Evolutionary conservation across 2,888 invertebrate genomes (phyloP).

Genomic region (Carabus problematicus): DNA sequence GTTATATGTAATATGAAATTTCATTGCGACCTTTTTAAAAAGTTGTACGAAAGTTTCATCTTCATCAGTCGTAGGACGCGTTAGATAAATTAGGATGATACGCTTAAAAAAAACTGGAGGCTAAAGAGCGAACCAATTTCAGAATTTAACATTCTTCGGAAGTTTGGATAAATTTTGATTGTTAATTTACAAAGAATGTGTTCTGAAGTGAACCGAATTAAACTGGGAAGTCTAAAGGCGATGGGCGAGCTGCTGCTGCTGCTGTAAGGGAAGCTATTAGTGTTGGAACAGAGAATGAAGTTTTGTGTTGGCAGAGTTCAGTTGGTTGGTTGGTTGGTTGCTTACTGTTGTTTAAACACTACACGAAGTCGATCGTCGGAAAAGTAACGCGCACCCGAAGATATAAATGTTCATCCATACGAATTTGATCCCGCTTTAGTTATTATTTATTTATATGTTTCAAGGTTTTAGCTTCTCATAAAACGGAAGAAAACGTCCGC

Average conservation of each 20-base stretch:
- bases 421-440: too few relatives aligned
- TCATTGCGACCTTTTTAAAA: too few relatives aligned
- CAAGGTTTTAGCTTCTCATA: too few relatives aligned
- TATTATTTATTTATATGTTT: too few relatives aligned
- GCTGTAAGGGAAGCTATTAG: constrained; percentile 26
- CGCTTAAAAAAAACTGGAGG: constrained; percentile 28
- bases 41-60: constrained; percentile 10
- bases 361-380: too few relatives aligned
- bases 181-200: constrained; percentile 46
- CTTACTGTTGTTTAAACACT: too few relatives aligned
- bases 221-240: constrained; percentile 20
- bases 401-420: too few relatives aligned
- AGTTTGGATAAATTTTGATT: constrained; percentile 45
- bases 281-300: constrained; percentile 10
- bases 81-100: constrained; percentile 38
- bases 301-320: neutral
- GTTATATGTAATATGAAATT: too few relatives aligned
- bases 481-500: too few relatives aligned
- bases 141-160: constrained; percentile 39
- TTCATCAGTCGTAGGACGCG: constrained; percentile 23
- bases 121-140: constrained; percentile 38
- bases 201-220: constrained; percentile 44
- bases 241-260: neutral
- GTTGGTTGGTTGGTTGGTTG: too few relatives aligned
- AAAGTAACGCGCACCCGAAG: too few relatives aligned